These are phyloP conservation scores for Cryptus armator DNA, from an alignment of 2,888 invertebrate genomes.

Conservation along the genomic window DNA sequence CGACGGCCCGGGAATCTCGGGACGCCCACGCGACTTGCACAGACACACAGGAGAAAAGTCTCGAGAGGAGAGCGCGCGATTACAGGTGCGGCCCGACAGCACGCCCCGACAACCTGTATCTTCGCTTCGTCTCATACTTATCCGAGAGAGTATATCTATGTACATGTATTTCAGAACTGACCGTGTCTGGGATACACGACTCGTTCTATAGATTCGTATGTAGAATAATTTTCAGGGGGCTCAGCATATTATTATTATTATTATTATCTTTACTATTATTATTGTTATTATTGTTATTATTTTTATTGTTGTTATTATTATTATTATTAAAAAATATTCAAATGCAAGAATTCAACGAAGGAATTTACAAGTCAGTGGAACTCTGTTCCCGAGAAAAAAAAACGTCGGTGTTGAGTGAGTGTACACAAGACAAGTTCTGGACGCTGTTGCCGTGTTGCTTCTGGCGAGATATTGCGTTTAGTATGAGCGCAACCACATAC, in stretches of 20 bases:
- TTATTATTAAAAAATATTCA: too few species aligned
- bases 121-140: conserved; percentile 66
- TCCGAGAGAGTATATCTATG: conserved; percentile 30
- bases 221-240: conserved; percentile 19
- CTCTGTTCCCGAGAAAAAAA: background rate
- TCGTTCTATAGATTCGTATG: conserved; percentile 25
- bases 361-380: conserved; percentile 32
- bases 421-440: background rate
- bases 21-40: conserved; percentile 79
- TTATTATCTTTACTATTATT: background rate
- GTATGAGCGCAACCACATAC: conserved; percentile 15
- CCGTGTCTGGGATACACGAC: conserved; percentile 23
- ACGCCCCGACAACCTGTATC: conserved; percentile 80
- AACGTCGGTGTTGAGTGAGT: background rate
- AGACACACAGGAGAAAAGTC: conserved; percentile 54
- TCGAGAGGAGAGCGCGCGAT: conserved; percentile 71
- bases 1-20: conserved; percentile 67
- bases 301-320: background rate
- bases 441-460: conserved; percentile 18
- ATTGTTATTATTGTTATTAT: too few species aligned
- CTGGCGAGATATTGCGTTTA: background rate
- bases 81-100: conserved; percentile 82
- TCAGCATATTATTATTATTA: conserved; percentile 13
- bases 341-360: background rate
- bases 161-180: conserved; percentile 31